Percentiles rank a stretch among this genome's conserved stretches.
These are phyloP conservation scores for Pherbina coryleti DNA, from an alignment of 2,888 invertebrate species.

Conservation along the genomic window DNA sequence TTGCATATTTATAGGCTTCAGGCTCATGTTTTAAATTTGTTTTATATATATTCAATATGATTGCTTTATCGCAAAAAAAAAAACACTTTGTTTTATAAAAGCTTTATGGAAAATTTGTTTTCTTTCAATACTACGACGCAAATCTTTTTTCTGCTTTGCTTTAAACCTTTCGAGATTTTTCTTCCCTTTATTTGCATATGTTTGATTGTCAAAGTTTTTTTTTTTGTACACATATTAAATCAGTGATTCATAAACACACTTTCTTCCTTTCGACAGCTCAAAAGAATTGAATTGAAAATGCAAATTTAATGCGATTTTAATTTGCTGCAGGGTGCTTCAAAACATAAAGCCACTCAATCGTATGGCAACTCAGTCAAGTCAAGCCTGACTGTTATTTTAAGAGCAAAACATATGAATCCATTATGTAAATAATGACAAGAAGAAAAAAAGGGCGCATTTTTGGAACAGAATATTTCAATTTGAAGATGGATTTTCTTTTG, in stretches of 20 bases:
- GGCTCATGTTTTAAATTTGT: not conserved
- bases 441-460: constrained; percentile 37
- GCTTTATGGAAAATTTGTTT: not conserved
- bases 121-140: not conserved
- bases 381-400: constrained; percentile 28
- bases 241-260: constrained; percentile 47
- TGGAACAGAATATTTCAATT: constrained; percentile 15
- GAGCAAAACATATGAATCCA: constrained; percentile 61
- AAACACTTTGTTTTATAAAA: no score
- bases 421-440: constrained; percentile 55
- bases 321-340: constrained; percentile 53
- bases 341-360: not conserved
- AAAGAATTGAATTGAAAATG: constrained; percentile 50
- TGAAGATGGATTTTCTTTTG: not conserved
- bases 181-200: no score
- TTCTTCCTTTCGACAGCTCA: not conserved
- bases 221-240: constrained; percentile 38
- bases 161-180: not conserved
- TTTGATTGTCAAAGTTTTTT: not conserved
- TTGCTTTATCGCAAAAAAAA: no score
- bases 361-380: constrained; percentile 7
- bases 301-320: constrained; percentile 64
- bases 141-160: not conserved
- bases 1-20: not conserved
- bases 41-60: not conserved